These are phyloP conservation scores for Temnothorax rugatulus DNA, from an alignment of 2,888 invertebrate species.

Conservation along the genomic window DNA sequence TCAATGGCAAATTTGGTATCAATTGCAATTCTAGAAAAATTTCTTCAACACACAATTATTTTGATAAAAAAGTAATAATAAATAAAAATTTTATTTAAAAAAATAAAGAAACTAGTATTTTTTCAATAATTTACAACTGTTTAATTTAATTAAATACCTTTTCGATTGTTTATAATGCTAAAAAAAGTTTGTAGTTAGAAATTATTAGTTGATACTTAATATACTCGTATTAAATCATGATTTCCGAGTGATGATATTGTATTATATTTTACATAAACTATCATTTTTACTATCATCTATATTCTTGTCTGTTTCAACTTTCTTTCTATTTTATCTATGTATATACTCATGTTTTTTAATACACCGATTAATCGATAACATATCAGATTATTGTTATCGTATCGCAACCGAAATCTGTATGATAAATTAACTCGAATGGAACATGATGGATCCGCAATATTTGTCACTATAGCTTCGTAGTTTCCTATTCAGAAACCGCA, in stretches of 20 bases:
- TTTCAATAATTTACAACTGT: not conserved
- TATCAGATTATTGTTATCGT: not conserved
- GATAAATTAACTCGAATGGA: constrained; percentile 17
- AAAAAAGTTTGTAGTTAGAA: not conserved
- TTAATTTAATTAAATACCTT: not conserved
- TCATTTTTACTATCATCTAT: not conserved
- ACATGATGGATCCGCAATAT: constrained; percentile 27
- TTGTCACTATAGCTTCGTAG: constrained; percentile 28
- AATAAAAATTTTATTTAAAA: not conserved
- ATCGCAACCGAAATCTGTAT: constrained; percentile 1
- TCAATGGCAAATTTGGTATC: not conserved
- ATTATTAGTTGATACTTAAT: constrained; percentile 7
- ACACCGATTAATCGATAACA: not conserved
- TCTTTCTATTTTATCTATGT: not conserved
- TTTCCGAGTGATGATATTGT: not conserved
- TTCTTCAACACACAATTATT: not conserved
- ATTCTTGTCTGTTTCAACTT: not conserved
- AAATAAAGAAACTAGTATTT: not conserved
- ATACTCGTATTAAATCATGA: not conserved
- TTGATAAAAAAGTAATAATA: not conserved
- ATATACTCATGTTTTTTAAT: not conserved
- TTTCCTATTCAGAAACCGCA: constrained; percentile 43
- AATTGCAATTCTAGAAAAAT: not conserved
- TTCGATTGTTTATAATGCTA: not conserved
- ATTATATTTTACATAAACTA: not conserved